phyloP scores from a whole-genome alignment of 2,888 invertebrate species.

The Drosophila cracens region DNA sequence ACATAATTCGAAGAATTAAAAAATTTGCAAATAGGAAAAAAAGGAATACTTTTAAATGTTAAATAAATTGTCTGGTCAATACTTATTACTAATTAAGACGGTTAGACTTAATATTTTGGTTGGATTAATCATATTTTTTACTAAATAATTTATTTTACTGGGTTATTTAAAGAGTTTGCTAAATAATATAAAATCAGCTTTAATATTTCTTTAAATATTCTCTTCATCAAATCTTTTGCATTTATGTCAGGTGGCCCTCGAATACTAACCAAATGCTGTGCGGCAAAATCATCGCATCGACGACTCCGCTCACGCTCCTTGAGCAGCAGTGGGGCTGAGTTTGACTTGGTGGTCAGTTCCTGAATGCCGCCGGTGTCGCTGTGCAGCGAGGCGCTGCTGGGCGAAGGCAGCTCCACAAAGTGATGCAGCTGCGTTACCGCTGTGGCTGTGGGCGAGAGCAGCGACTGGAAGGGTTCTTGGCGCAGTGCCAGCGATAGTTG shows the following conservation, averaged over 20 bases:
- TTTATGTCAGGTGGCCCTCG: constrained; percentile 9
- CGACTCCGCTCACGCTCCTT: constrained; percentile 81
- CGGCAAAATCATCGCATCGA: constrained; percentile 82
- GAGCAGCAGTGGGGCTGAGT: constrained; percentile 84
- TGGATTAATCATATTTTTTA: background rate
- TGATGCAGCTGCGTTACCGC: constrained; percentile 71
- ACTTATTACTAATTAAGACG: background rate
- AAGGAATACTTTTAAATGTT: background rate
- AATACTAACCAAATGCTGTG: constrained; percentile 83
- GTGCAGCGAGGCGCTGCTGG: constrained; percentile 85
- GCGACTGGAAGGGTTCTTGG: constrained; percentile 84
- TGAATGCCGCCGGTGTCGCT: constrained; percentile 83
- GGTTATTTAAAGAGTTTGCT: background rate
- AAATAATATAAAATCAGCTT: background rate
- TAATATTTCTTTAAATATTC: background rate
- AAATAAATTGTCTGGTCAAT: background rate
- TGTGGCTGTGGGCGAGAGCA: constrained; percentile 74
- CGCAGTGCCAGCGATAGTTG: constrained; percentile 83
- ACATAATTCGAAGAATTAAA: background rate
- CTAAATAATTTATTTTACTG: background rate
- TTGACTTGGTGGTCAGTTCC: constrained; percentile 84
- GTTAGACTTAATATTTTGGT: background rate
- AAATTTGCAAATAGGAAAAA: background rate
- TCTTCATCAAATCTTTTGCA: background rate
- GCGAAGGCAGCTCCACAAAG: constrained; percentile 84